These are phyloP conservation scores for Rhea americana DNA, from an alignment of 2,113 vertebrate species.

Conservation along the genomic window DNA sequence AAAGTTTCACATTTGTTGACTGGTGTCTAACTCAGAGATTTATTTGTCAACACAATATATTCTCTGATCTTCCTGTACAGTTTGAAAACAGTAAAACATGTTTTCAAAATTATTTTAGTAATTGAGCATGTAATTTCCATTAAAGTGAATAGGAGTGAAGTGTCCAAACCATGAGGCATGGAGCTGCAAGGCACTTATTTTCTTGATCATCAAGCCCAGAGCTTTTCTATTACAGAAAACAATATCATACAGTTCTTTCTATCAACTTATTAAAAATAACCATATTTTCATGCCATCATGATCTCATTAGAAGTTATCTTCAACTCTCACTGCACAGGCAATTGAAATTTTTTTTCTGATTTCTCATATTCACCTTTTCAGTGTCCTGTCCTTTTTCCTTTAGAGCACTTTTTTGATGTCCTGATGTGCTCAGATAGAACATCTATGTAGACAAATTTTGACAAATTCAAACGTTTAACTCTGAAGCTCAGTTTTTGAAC, in stretches of 20 bases:
- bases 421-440: background rate
- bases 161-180: background rate
- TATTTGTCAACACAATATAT: constrained; percentile 29
- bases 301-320: background rate
- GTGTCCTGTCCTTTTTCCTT: background rate
- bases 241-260: constrained; percentile 32
- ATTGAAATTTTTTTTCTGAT: background rate
- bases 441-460: background rate
- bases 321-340: background rate
- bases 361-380: background rate
- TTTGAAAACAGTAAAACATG: constrained; percentile 25
- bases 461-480: background rate
- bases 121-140: constrained; percentile 34
- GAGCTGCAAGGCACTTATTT: background rate
- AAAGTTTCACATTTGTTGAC: constrained; percentile 16
- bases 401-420: background rate
- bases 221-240: background rate
- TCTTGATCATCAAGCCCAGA: background rate
- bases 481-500: background rate
- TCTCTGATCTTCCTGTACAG: constrained; percentile 16
- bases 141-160: background rate
- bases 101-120: constrained; percentile 45
- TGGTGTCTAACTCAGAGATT: constrained; percentile 28
- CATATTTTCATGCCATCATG: background rate
- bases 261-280: constrained; percentile 24